Evolutionary conservation across 2,113 vertebrate genomes (phyloP).

Genomic region (Cyanoramphus novaezelandiae): DNA sequence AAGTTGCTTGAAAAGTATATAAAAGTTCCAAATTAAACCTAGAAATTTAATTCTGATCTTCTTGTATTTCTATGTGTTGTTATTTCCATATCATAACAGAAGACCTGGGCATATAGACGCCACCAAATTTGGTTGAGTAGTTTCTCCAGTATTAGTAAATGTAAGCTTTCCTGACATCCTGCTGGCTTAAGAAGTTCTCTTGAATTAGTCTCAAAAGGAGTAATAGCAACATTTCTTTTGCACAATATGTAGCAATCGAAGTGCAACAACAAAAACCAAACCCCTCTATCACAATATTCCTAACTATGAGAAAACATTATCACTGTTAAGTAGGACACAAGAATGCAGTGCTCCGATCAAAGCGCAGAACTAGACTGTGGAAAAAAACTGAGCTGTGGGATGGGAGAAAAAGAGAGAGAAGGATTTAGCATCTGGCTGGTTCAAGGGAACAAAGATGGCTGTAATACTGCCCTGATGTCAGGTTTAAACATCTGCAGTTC

Average conservation of each 20-base stretch:
- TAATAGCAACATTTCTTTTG: not conserved
- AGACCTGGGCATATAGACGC: not conserved
- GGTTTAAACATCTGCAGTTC: not conserved
- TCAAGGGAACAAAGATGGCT: not conserved
- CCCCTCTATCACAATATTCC: not conserved
- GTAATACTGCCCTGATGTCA: not conserved
- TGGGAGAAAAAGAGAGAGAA: not conserved
- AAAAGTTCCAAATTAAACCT: not conserved
- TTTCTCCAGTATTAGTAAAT: not conserved
- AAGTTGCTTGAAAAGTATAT: not conserved
- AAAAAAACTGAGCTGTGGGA: not conserved
- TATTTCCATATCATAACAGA: not conserved
- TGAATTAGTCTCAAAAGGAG: not conserved
- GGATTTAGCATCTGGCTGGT: not conserved
- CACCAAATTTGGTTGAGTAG: not conserved
- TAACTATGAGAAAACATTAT: not conserved
- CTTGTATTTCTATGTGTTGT: not conserved
- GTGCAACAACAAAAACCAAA: not conserved
- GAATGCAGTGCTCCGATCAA: not conserved
- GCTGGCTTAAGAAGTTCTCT: not conserved
- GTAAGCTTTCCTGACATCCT: not conserved
- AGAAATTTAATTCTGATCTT: not conserved
- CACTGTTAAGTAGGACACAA: not conserved
- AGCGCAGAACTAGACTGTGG: fast-evolving
- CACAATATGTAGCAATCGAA: not conserved